Evolutionary conservation across 1,140 invertebrate species (phyloP).

Genomic region (Vanessa atalanta): DNA sequence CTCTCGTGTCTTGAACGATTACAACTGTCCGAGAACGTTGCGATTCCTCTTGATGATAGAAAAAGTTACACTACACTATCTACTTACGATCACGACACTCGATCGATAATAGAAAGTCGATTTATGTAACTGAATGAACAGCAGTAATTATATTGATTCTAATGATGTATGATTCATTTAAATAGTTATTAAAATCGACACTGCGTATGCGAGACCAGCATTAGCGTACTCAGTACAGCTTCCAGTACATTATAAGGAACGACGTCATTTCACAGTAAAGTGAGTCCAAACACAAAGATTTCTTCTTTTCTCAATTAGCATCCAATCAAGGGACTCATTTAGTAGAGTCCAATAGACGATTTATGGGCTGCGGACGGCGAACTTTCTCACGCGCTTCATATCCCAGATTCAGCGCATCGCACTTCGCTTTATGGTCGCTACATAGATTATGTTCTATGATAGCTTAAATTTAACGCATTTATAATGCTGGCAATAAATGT

Average conservation of each 20-base stretch:
- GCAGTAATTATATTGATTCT: slow-evolving; percentile 70
- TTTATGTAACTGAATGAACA: slow-evolving; percentile 70
- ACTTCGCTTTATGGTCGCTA: slow-evolving; percentile 50
- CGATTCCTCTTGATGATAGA: slow-evolving; percentile 39
- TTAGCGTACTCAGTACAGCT: slow-evolving; percentile 47
- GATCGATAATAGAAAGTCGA: slow-evolving; percentile 65
- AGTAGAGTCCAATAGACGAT: slow-evolving; percentile 60
- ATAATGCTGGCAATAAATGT: slow-evolving; percentile 37
- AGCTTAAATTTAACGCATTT: slow-evolving; percentile 36
- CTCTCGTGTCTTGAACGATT: slow-evolving; percentile 17
- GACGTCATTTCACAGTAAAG: slow-evolving; percentile 54
- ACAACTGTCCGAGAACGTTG: slow-evolving; percentile 38
- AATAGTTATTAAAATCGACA: slow-evolving; percentile 56
- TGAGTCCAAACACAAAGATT: slow-evolving; percentile 50
- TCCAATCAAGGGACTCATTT: slow-evolving; percentile 73
- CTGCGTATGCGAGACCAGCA: slow-evolving; percentile 38
- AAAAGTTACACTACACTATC: slow-evolving; percentile 35
- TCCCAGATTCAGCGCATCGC: slow-evolving; percentile 51
- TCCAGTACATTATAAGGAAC: slow-evolving; percentile 39
- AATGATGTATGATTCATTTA: slow-evolving; percentile 63
- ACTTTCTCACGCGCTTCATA: slow-evolving; percentile 69
- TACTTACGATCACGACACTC: slow-evolving; percentile 36
- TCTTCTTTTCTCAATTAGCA: slow-evolving; percentile 71
- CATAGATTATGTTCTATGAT: slow-evolving; percentile 44
- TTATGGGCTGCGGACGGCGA: slow-evolving; percentile 53